A percentile compares a stretch with the other conserved stretches of the same genome.
Conservation (phyloP, 1,140 invertebrate genomes). For the Cydia strobilella region DNA sequence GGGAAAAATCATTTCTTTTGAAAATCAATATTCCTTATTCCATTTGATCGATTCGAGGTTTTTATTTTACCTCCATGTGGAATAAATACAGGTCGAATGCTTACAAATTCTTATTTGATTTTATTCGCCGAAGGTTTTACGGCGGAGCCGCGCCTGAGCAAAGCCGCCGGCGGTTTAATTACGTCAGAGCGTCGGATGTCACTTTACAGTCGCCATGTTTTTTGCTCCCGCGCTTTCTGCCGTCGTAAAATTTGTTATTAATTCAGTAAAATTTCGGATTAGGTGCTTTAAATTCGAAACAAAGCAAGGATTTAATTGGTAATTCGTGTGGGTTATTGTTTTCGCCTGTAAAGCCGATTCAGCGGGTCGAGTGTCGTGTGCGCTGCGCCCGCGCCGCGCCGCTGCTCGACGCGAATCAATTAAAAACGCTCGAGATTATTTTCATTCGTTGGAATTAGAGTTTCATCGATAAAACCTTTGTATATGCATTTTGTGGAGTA, state of each 20-base stretch:
- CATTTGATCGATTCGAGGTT: neutral
- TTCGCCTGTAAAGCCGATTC: slow-evolving; percentile 62
- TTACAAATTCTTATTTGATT: slow-evolving; percentile 17
- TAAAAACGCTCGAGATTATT: slow-evolving; percentile 32
- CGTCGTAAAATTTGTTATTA: slow-evolving; percentile 76
- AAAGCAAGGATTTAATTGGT: slow-evolving; percentile 77
- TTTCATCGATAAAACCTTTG: slow-evolving; percentile 3
- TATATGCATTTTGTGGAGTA: neutral
- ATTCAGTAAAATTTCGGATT: slow-evolving; percentile 77
- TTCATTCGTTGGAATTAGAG: slow-evolving; percentile 19
- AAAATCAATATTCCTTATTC: neutral
- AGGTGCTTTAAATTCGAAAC: slow-evolving; percentile 77
- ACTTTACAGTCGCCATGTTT: slow-evolving; percentile 44
- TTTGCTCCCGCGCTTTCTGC: slow-evolving; percentile 65
- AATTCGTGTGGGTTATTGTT: slow-evolving; percentile 71
- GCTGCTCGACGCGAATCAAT: slow-evolving; percentile 41
- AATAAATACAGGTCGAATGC: neutral
- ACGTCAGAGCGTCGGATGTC: slow-evolving; percentile 36
- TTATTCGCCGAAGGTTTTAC: slow-evolving; percentile 1
- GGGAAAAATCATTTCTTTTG: neutral
- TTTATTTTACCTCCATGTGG: neutral
- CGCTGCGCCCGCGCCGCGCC: slow-evolving; percentile 30
- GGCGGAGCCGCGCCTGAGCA: slow-evolving; percentile 28
- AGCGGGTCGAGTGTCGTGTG: slow-evolving; percentile 36
- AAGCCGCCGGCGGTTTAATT: slow-evolving; percentile 53